These are phyloP conservation scores for Dolichoris vasculosae DNA, from an alignment of 1,140 invertebrate genomes.

Conservation along the genomic window DNA sequence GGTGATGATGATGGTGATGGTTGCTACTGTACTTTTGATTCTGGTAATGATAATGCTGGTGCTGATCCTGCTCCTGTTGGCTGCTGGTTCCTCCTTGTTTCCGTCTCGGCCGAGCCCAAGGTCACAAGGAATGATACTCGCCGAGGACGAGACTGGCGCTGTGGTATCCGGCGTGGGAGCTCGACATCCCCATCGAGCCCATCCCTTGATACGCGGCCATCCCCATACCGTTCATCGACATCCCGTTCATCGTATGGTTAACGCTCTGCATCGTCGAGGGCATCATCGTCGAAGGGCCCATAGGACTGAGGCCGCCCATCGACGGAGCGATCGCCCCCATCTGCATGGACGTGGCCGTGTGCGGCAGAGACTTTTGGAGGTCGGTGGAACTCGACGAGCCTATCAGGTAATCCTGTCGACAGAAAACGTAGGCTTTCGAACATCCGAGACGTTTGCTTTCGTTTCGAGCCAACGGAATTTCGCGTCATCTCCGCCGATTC, in stretches of 20 bases:
- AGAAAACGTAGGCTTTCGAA: conserved; percentile 9
- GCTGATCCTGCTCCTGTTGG: conserved; percentile 9
- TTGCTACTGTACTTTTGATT: conserved; percentile 22
- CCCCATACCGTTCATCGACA: conserved; percentile 74
- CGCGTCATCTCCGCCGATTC: too few relatives aligned
- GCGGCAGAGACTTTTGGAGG: conserved; percentile 71
- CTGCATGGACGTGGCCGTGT: conserved; percentile 73
- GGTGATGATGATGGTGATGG: not conserved
- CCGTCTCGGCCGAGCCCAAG: conserved; percentile 60
- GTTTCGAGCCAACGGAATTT: too few relatives aligned
- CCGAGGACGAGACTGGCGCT: conserved; percentile 70
- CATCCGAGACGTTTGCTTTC: too few relatives aligned
- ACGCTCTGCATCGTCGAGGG: conserved; percentile 71
- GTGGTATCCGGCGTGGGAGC: conserved; percentile 70
- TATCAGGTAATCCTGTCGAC: conserved; percentile 69
- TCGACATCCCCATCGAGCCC: conserved; percentile 70
- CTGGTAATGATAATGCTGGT: not conserved
- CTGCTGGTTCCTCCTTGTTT: not conserved
- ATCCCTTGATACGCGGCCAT: conserved; percentile 67
- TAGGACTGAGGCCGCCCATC: conserved; percentile 71
- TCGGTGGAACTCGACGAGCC: conserved; percentile 70
- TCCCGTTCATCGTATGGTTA: conserved; percentile 70
- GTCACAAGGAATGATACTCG: conserved; percentile 74
- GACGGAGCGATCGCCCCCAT: conserved; percentile 72
- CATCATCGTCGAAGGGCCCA: conserved; percentile 71